Evolutionary conservation across 92 coral and sea anemone species (phyloP), one percentile per base, ranked within the genome.

Genomic region (Virgularia gustaviana): DNA sequence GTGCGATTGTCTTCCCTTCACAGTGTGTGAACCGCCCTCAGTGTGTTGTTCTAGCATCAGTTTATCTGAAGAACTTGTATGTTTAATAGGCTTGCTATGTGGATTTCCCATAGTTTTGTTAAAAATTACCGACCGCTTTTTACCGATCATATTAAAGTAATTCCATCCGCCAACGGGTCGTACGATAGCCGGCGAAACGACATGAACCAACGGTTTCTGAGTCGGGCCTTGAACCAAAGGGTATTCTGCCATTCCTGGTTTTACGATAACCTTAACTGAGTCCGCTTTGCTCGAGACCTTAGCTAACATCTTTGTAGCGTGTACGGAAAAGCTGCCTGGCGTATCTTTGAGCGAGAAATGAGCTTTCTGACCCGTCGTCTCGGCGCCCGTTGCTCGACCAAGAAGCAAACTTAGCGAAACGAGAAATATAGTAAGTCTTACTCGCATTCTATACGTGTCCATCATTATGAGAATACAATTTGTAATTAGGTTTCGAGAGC

Each of bases 261-360:
- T 88, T 7, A 94, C 95, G 0, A 94, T 90, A 0, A 94, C 96
- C 29, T 94, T 89, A 2, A 94, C 92, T 0, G 96, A 89, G 63
- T 94, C 99, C 1, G 99, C 94, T 52, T 94, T 91, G 0, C 94
- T 81, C 7, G 87, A 86, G 22, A 94, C 96, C 42, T 85, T 89
- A 18, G 99, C 99, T 56, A 54, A 70, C 27, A 85, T 88, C 37
- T 87, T 87, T 0, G 90, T 94, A 13, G 99, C 99, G 25, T 79
- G 57, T 34, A 94, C 85, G 65, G 78, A 89, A 61, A 94, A 62
- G 49, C 88, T 91, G 16, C 99, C 99, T 13, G 99, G 90, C 51
- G 90, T 89, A 62, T 94, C 99, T 75, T 94, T 91, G 9, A 94
- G 90, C 64, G 88, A 91, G 73, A 94, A 94, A 72, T 94, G 96